Conservation (phyloP, 2,113 vertebrate species). For the human region GRCh38 chr3:154167001-154167500, state of each 20-base stretch:
- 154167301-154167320: not conserved
- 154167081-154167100: not conserved
- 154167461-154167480: not conserved
- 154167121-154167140: not conserved
- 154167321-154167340: not conserved
- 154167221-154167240: not conserved
- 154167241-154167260: not conserved
- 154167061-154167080: not conserved
- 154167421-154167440: not conserved
- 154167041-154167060: not conserved
- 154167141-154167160: not conserved
- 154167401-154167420: not conserved
- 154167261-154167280: not conserved
- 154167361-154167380: not conserved
- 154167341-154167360: not conserved
- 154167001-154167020: not conserved
- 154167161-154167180: not conserved
- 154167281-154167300: not conserved
- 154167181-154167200: not conserved
- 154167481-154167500: not conserved
- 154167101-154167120: constrained; percentile 5
- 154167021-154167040: not conserved
- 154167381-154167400: not conserved
- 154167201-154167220: not conserved
- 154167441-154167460: not conserved